Evolutionary conservation across 2,888 invertebrate species (phyloP).

Genomic region (Lepetodrilus schrolli): DNA sequence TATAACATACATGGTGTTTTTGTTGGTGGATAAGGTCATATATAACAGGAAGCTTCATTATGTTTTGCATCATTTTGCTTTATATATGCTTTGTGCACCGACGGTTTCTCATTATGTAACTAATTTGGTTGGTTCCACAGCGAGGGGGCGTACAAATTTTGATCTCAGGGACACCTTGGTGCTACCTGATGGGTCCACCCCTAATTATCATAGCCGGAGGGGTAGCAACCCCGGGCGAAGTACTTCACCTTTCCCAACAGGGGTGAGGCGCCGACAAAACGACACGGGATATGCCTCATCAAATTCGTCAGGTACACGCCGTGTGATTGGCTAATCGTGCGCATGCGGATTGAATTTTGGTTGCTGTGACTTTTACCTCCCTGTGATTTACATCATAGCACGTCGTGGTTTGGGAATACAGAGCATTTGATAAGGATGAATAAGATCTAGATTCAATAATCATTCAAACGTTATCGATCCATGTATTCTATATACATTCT

Average conservation of each 20-base stretch:
- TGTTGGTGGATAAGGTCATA: too few species aligned
- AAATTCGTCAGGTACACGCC: conserved; percentile 64
- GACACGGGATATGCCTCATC: conserved; percentile 68
- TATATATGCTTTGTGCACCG: too few species aligned
- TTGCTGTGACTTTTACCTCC: neutral
- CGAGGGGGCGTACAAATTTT: conserved; percentile 70
- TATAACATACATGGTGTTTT: too few species aligned
- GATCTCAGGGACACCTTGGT: conserved; percentile 71
- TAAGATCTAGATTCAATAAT: too few species aligned
- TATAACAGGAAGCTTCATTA: too few species aligned
- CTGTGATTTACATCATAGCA: neutral
- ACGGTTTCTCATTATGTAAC: neutral
- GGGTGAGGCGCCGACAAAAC: conserved; percentile 44
- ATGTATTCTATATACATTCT: too few species aligned
- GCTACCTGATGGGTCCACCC: conserved; percentile 44
- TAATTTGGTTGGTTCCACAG: conserved; percentile 48
- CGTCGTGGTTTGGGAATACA: too few species aligned
- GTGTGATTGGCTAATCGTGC: conserved; percentile 11
- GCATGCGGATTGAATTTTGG: neutral
- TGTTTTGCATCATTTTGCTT: too few species aligned
- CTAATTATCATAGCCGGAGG: conserved; percentile 38
- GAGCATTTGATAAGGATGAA: too few species aligned
- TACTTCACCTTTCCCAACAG: conserved; percentile 46
- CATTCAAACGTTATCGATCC: too few species aligned
- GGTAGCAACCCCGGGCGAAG: conserved; percentile 53